Percentiles rank a stretch among this genome's conserved stretches.
Evolutionary conservation across 2,113 vertebrate species (phyloP).

Genomic region (Fukomys damarensis): DNA sequence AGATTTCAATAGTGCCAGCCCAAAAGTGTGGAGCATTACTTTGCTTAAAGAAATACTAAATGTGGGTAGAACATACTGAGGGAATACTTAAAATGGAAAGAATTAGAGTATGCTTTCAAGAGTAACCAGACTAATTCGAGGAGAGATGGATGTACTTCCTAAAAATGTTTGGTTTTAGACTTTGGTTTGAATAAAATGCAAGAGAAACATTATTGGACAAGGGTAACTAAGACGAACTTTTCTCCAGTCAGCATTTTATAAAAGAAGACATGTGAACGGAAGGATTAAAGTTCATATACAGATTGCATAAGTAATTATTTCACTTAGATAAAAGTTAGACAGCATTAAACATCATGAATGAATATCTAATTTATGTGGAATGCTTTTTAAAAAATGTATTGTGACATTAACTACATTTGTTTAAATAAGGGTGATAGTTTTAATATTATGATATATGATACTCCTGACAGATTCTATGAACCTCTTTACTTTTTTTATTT

Average conservation of each 20-base stretch:
- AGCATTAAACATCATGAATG: background rate
- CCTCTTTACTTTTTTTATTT: too few species aligned
- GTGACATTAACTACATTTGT: slow-evolving; percentile 28
- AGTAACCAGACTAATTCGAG: slow-evolving; percentile 68
- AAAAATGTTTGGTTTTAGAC: slow-evolving; percentile 63
- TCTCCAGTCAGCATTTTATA: slow-evolving; percentile 1
- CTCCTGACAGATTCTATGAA: background rate
- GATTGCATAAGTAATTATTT: slow-evolving; percentile 21
- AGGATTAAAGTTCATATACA: background rate
- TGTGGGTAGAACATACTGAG: slow-evolving; percentile 80
- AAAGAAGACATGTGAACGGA: slow-evolving; percentile 38
- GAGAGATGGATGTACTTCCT: slow-evolving; percentile 58
- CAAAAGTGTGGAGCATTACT: slow-evolving; percentile 77
- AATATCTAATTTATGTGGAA: slow-evolving; percentile 2
- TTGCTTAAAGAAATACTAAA: slow-evolving; percentile 82
- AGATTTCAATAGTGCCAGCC: slow-evolving; percentile 67
- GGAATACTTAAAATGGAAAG: slow-evolving; percentile 84
- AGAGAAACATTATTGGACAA: slow-evolving; percentile 61
- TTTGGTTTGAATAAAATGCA: slow-evolving; percentile 69
- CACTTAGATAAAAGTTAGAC: slow-evolving; percentile 34
- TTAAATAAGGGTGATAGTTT: background rate
- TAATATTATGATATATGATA: slow-evolving; percentile 12
- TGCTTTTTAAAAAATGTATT: slow-evolving; percentile 36
- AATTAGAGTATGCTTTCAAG: slow-evolving; percentile 77
- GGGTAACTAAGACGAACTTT: background rate